Evolutionary conservation across 2,888 invertebrate species (phyloP), one percentile per base, ranked within the genome.

Genomic region (Pogonocherus hispidulus): DNA sequence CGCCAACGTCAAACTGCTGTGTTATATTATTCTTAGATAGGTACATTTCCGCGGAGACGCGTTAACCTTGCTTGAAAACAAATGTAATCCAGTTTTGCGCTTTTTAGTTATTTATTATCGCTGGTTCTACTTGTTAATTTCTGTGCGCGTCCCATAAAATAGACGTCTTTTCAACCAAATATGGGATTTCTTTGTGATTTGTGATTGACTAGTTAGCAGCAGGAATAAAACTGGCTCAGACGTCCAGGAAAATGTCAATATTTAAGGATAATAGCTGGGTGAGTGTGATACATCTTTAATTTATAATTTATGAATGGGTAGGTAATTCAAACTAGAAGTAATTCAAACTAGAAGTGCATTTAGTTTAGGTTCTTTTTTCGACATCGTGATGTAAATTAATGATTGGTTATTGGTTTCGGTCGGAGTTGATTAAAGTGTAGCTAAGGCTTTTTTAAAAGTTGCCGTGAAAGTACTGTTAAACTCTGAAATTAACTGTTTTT

Each of bases 261-360:
- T 89, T 89, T 79, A 89, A 89, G 79, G 89, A 89, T 79, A 89
- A 89, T 74, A 89, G 87, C 79, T 89, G 89, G 89, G 89, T 89
- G 74, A 87, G 87, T 46, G 27, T 9, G 19, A 32, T 32, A n/a
- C n/a, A 11, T 32, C 11, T 32, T 32, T 11, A 32, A 11, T 32
- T 32, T 9, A 32, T 11, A 8, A 1, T 32, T 32, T 8, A 32
- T 32, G 32, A 2, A 32, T 32, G 32, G 8, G 11, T 32, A 32
- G n/a, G n/a, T n/a, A n/a, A 32, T 32, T 32, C 11, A 32, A 32
- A n/a, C n/a, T n/a, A n/a, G n/a, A n/a, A n/a, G n/a, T n/a, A n/a
- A n/a, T n/a, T n/a, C n/a, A n/a, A n/a, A n/a, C n/a, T n/a, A n/a
- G n/a, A n/a, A n/a, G n/a, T n/a, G n/a, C n/a, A n/a, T n/a, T n/a